Evolutionary conservation across 2,888 invertebrate genomes (phyloP).

Genomic region (Cepaea hortensis): DNA sequence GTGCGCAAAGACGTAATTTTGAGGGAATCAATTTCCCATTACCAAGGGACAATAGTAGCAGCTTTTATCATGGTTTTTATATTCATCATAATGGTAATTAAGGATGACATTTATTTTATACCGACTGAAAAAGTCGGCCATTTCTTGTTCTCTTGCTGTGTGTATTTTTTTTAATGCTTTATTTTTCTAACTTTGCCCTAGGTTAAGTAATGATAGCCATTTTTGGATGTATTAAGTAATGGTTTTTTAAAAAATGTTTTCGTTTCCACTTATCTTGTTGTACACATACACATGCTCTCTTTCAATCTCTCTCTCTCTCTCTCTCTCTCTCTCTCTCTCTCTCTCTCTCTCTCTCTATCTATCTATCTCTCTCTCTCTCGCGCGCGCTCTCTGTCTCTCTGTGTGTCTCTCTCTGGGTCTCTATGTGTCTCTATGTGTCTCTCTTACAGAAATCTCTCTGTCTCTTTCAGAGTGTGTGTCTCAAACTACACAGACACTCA

Average conservation of each 20-base stretch:
- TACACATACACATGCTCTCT: too few relatives aligned
- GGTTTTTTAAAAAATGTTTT: neutral
- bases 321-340: neutral
- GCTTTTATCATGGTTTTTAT: neutral
- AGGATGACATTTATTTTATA: constrained; percentile 4
- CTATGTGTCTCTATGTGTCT: too few relatives aligned
- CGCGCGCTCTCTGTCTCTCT: too few relatives aligned
- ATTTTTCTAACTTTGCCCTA: neutral
- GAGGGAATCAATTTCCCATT: constrained; percentile 21
- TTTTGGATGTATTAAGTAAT: neutral
- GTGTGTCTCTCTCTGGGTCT: too few relatives aligned
- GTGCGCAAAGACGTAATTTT: constrained; percentile 9
- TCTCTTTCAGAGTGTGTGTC: too few relatives aligned
- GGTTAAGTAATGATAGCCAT: neutral
- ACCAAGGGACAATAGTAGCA: constrained; percentile 7
- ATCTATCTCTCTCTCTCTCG: too few relatives aligned
- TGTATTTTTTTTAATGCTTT: neutral
- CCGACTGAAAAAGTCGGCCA: neutral
- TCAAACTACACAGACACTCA: too few relatives aligned
- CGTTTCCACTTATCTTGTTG: neutral
- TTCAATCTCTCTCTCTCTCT: neutral
- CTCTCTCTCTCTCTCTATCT: too few relatives aligned
- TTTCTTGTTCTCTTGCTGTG: neutral
- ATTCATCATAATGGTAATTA: constrained; percentile 4
- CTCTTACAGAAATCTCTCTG: too few relatives aligned